Base-by-base conservation (phyloP, 2,113 vertebrate genomes). In the Indicator maculatus region DNA sequence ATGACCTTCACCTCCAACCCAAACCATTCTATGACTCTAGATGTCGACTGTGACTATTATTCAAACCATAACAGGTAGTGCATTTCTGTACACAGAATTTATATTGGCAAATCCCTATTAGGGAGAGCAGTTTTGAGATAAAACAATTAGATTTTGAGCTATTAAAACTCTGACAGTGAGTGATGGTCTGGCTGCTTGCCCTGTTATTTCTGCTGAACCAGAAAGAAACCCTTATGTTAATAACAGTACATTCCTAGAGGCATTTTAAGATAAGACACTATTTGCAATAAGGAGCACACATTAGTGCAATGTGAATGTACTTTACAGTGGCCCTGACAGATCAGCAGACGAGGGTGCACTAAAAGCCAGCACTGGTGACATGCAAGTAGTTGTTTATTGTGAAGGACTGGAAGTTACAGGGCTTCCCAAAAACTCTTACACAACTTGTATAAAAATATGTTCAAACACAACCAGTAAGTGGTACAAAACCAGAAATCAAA, bases 131-230 rank as follows among this genome's bases (percentile, higher is more conserved):
- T 52, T 95, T 88, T 90, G 88, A 95, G 91, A 95, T 95, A 94
- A 93, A 69, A 31, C 84, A 96, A 96, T 93, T 88, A 63, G 78
- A 87, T 94, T 96, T 90, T 65, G 64, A 91, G 91, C 86, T 73
- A 74, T 63, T 96, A 93, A 88, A 76, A 65, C 50, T 78, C 69
- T 71, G 73, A 70, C 85, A 86, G 45, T 53, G 84, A 96, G 71
- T 75, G 91, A 97, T 45, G 55, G 39, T 18, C 56, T 76, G 90
- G 89, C 69, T 73, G 30, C 75, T 44, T 82, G 71, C 90, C 63
- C 79, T 80, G 53, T 74, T 88, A 94, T 71, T 93, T 96, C 94
- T 82, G 27, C 53, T 89, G 79, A 95, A 93, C 81, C 61, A 91
- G 74, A 95, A 64, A 81, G n/a, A 95, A 95, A 56, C 6, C 11